Evolutionary conservation across 2,113 vertebrate genomes (phyloP), one percentile per base, ranked within the genome.

Genomic region (Silurus asotus): DNA sequence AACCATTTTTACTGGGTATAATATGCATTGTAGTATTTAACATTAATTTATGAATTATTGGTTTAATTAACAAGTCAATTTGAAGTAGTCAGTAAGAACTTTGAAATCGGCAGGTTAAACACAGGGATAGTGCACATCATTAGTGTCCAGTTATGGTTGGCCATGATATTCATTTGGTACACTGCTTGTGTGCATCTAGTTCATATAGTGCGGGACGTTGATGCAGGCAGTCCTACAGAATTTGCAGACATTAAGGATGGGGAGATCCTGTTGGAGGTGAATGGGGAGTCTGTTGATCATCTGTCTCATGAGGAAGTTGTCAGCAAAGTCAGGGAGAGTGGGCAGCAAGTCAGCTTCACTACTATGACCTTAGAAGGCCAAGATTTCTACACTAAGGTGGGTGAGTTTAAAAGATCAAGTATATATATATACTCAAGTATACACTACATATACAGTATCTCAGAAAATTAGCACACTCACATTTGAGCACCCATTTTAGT

Each of bases 211-310:
- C 91, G 96, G 88, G 97, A 99, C 0, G 93, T 99, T 89, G 97
- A 99, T 1, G 91, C 4, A 0, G 96, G 95, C 65, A 93, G 97
- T 88, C 96, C 98, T 0, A 98, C 97, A 0, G 95, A 99, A 86
- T 90, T 84, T 80, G 95, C 95, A 0, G 96, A 97, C 83, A 96
- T 99, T 96, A 93, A 86, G 91, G 95, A 96, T 19, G 97, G 98
- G n/a, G 97, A 98, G 74, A 94, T 96, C 2, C 93, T 99, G 82
- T 88, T 98, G 80, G 97, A 96, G 0, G 97, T 99, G 88, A 99
- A 98, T 0, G 95, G 95, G 0, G 95, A 97, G 74, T 94, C 92
- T 2, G 92, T 96, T 2, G 96, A 97, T 65, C 89, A 90, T 8
- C 87, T 96, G 86, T 92, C 94, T 87, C 98, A 99, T 5, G 93